A percentile compares a stretch with the other conserved stretches of the same genome.
phyloP scores from a whole-genome alignment of 92 coral and sea anemone genomes.

The Heteractis magnifica region DNA sequence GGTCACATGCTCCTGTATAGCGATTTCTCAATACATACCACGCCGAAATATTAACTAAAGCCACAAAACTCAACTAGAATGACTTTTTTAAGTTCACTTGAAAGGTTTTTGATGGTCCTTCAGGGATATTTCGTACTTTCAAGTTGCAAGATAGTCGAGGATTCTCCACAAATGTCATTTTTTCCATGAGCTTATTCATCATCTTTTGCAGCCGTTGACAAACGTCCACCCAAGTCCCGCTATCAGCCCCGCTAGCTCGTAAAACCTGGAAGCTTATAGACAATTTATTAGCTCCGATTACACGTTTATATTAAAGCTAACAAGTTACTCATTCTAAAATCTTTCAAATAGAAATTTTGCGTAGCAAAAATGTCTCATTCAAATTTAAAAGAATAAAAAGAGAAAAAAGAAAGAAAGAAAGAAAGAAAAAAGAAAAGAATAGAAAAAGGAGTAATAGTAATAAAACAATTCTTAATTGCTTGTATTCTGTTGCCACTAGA shows the following conservation, averaged over 20 bases:
- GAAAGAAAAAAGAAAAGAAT: too few species aligned
- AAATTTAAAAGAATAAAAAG: too few species aligned
- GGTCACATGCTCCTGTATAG: neutral
- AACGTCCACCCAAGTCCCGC: neutral
- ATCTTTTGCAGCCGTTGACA: neutral
- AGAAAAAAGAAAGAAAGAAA: too few species aligned
- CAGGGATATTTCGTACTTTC: neutral
- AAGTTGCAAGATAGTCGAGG: neutral
- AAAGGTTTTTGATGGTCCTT: neutral
- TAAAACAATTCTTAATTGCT: neutral
- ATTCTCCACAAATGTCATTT: neutral
- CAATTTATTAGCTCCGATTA: neutral
- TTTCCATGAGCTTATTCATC: neutral
- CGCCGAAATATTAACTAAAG: neutral
- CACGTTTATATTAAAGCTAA: neutral
- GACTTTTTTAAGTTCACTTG: neutral
- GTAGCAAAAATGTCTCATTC: neutral
- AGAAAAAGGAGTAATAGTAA: too few species aligned
- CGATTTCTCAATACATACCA: neutral
- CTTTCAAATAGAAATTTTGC: too few species aligned
- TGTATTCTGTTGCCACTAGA: neutral
- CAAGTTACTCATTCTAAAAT: neutral
- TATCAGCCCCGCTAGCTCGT: neutral
- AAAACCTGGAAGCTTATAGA: neutral
- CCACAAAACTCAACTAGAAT: neutral